Evolutionary conservation across 2,113 vertebrate genomes (phyloP), one percentile per base, ranked within the genome.

Genomic region (Xiphophorus maculatus): DNA sequence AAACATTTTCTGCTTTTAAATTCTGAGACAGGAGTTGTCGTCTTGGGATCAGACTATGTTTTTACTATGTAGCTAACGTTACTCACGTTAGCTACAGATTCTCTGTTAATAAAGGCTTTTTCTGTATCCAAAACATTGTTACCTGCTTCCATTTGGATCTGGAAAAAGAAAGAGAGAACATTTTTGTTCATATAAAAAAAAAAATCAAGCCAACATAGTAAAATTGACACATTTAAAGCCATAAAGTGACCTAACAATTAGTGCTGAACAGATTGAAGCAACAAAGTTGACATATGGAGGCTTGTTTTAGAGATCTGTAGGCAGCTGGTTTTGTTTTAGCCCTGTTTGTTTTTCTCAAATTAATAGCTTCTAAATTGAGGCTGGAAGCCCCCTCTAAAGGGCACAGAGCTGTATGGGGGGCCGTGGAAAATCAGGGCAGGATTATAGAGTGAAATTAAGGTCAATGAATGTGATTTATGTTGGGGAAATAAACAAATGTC

Each of bases 291-390:
- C 11, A 27, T 6, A 13, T 7, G n/a, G 27, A 44, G 9, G 66
- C 42, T 67, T 44, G 13, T 44, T 44, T 44, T 22, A 48, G 42
- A 48, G 42, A 44, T 22, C 40, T 68, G 6, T 28, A 30, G 15
- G 42, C 67, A 69, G 67, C 67, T 69, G 44, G 28, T 69, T 51
- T 40, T 68, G 40, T 5, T 68, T 67, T 48, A 9, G 14, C 6
- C 42, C 66, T 30, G 27, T 68, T 68, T 68, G 66, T 42, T 48
- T 69, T 30, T 13, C 44, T 67, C 44, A 44, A 29, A 48, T 14
- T n/a, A 68, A 14, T 42, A 8, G 12, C 27, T 68, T 27, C 19
- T 15, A 68, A 44, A 28, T 7, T 54, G 67, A 28, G 66, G 37
- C 48, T 51, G 48, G 42, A 44, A 44, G 42, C 42, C 42, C 42